Base-by-base conservation (phyloP, 2,797 vertebrate species). In the Danio choprae region DNA sequence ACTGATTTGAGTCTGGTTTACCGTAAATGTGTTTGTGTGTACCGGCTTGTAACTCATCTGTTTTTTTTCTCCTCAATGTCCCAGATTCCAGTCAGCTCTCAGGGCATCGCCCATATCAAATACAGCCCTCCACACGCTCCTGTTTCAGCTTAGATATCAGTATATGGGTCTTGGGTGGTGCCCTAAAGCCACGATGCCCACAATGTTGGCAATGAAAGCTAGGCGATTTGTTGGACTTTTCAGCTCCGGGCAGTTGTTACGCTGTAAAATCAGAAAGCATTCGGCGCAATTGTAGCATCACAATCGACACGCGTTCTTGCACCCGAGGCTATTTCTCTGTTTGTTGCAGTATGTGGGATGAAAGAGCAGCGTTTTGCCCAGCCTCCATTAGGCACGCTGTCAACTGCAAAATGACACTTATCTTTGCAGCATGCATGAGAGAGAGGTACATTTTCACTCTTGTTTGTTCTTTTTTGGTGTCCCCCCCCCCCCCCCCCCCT, bases 281-380 rank as follows among this genome's bases (percentile, higher is more conserved):
- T 81, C 84, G 77, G 83, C 46, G 87, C 88, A 80, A 82, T 89
- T 90, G 88, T 90, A 80, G 86, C 86, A 83, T 85, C 87, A 77
- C 85, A 85, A 81, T 84, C 44, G 86, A 87, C 85, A 89, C 84
- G 85, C 74, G 88, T 87, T 85, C 36, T 16, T 18, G 22, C 18
- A 50, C 65, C 64, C 43, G 64, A 43, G 43, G 64, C 53, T 15
- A 43, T 76, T 75, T 48, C n/a, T 4, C 51, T 59, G 48, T 69
- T 78, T 78, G 55, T 70, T 29, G 60, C 18, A 51, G 9, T 51
- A 51, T 51, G 2, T 51, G 58, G 36, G 36, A 22, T 53, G 22
- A 78, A 70, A 78, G 65, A 60, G 60, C 43, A 60, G 55, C 50
- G 59, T 38, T 60, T 50, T 4, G 43, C 44, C 44, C 44, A 3